Evolutionary conservation across 2,797 vertebrate genomes (phyloP), one percentile per base, ranked within the genome.

Genomic region (Neostethus bicornis): DNA sequence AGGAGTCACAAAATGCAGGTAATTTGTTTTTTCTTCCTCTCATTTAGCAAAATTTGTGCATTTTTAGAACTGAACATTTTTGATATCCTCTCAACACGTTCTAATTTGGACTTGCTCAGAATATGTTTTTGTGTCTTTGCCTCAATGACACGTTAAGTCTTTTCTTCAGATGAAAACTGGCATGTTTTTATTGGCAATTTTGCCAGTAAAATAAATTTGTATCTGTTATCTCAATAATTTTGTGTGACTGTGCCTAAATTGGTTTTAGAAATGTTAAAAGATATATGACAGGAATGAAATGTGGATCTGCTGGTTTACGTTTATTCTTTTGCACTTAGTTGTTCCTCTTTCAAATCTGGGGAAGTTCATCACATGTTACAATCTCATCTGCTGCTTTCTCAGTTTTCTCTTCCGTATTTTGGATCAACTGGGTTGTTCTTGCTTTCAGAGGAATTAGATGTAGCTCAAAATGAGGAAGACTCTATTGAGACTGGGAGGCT

Each of bases 1-100:
- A 92, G 61, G 90, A 92, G 6, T 92, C 92, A 43, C 89, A 90
- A 0, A 85, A 89, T 51, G 87, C 77, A 77, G 93, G 94, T 95
- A 90, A 80, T 80, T 24, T 41, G 0, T 59, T 10, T 32, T 5
- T 50, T 1, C 14, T 2, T 4, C 12, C 32, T 5, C 1, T n/a
- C 8, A 5, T 12, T 32, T 14, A 13, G 31, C 3, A 2, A 2
- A 10, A 39, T 39, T 3, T 39, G 39, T 50, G 2, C 7, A 8
- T 13, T 34, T 9, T 2, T 19, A n/a, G n/a, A n/a, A n/a, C n/a
- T n/a, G n/a, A n/a, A n/a, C n/a, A n/a, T n/a, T n/a, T n/a, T n/a
- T n/a, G n/a, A n/a, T n/a, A n/a, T n/a, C n/a, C n/a, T n/a, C n/a
- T n/a, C n/a, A n/a, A n/a, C n/a, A n/a, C n/a, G n/a, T n/a, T n/a